phyloP scores from a whole-genome alignment of 2,797 vertebrate species.

The Scolopax bukidnonensis region DNA sequence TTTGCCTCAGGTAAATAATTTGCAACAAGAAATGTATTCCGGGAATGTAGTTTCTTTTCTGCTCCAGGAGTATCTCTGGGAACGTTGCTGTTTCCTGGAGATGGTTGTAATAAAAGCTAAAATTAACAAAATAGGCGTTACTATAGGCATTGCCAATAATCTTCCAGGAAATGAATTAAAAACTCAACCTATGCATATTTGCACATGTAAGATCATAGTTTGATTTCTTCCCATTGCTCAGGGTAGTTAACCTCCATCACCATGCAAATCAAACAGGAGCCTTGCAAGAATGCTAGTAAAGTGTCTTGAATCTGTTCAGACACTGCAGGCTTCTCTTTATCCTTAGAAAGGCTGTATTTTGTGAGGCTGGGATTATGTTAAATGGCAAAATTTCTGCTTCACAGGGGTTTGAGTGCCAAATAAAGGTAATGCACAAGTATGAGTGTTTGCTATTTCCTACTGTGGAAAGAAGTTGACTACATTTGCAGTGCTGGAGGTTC shows the following conservation, averaged over 20 bases:
- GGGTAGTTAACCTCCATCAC: constrained; percentile 45
- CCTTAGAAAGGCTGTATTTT: constrained; percentile 26
- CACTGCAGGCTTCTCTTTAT: constrained; percentile 18
- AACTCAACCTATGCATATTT: background rate
- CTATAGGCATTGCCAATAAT: constrained; percentile 22
- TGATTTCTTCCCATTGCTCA: constrained; percentile 33
- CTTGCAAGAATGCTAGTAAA: constrained; percentile 8
- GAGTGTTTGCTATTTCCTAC: constrained; percentile 53
- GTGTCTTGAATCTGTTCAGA: constrained; percentile 17
- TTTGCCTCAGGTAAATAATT: constrained; percentile 30
- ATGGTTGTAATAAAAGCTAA: constrained; percentile 44
- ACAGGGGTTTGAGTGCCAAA: constrained; percentile 45
- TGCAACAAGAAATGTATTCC: constrained; percentile 1
- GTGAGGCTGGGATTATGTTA: constrained; percentile 42
- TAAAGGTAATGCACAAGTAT: constrained; percentile 62
- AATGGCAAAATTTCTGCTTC: constrained; percentile 57
- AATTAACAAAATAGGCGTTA: constrained; percentile 45
- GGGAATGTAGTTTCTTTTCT: background rate
- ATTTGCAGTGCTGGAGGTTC: constrained; percentile 64
- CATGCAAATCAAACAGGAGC: constrained; percentile 19
- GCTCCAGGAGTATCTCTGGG: constrained; percentile 19
- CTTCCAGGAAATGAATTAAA: constrained; percentile 9
- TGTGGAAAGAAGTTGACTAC: constrained; percentile 52
- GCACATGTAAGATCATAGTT: background rate
- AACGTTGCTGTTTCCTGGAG: constrained; percentile 24